Evolutionary conservation across 2,888 invertebrate species (phyloP).

Genomic region (Synergus laeviventris): DNA sequence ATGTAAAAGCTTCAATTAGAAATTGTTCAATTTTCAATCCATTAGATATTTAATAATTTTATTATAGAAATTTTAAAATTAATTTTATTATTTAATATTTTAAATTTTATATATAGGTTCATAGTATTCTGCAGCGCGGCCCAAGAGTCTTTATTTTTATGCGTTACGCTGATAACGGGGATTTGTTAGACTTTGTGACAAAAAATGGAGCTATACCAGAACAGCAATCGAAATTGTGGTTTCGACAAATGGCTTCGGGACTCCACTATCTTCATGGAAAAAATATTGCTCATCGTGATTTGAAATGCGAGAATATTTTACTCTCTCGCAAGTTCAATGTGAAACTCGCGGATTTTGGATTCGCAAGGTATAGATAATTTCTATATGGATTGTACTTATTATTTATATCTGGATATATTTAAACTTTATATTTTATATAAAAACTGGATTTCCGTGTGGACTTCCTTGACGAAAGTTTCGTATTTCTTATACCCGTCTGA

Average conservation of each 20-base stretch:
- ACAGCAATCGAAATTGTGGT: constrained; percentile 89
- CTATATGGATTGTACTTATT: no score
- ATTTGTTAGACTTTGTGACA: constrained; percentile 90
- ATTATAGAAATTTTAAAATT: no score
- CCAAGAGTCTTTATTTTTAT: constrained; percentile 93
- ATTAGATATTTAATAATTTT: no score
- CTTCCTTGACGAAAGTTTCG: no score
- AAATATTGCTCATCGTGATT: constrained; percentile 92
- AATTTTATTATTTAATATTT: constrained; percentile 67
- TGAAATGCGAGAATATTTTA: constrained; percentile 96
- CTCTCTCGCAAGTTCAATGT: constrained; percentile 90
- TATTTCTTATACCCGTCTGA: no score
- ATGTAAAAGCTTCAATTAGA: no score
- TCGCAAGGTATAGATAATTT: constrained; percentile 83
- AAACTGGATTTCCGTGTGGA: no score
- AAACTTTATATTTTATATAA: no score
- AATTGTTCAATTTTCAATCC: no score
- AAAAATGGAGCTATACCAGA: constrained; percentile 87
- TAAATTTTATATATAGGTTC: constrained; percentile 79
- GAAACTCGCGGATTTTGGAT: constrained; percentile 96
- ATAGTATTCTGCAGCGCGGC: constrained; percentile 89
- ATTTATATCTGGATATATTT: no score
- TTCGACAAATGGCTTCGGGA: constrained; percentile 90
- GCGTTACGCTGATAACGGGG: constrained; percentile 93
- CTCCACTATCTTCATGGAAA: constrained; percentile 89